A percentile compares a stretch with the other conserved stretches of the same genome.
Conservation (phyloP, 2,113 vertebrate species). For the Plectropomus leopardus region DNA sequence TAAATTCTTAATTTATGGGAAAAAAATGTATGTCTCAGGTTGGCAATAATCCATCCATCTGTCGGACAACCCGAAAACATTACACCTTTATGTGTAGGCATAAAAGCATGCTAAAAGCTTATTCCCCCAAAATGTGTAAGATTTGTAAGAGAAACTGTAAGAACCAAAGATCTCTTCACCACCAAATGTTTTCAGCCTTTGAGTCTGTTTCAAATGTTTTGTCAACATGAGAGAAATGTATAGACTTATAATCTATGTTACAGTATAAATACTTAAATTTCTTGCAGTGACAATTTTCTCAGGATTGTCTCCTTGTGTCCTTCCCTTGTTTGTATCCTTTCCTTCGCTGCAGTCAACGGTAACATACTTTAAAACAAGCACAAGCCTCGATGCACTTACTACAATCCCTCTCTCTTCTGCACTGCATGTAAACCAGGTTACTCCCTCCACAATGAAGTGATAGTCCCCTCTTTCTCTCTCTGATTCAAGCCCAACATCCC, state of each 20-base stretch:
- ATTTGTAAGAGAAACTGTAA: no score
- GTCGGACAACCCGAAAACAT: no score
- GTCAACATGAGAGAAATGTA: no score
- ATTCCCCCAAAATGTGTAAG: background rate
- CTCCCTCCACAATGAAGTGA: conserved; percentile 14
- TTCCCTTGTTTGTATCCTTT: conserved; percentile 8
- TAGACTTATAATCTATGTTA: background rate
- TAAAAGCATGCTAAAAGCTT: background rate
- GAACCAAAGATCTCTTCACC: background rate
- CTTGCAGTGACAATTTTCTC: background rate
- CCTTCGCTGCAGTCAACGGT: background rate
- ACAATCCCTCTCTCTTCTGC: background rate
- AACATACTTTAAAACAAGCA: background rate
- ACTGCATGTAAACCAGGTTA: conserved; percentile 20
- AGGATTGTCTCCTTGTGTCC: background rate
- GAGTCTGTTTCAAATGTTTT: background rate
- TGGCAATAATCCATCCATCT: no score
- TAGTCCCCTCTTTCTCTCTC: conserved; percentile 15
- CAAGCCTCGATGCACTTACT: background rate
- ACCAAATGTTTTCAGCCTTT: background rate
- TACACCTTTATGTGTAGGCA: no score
- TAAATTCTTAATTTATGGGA: no score
- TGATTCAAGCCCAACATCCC: background rate
- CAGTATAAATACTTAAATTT: background rate
- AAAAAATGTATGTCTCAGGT: no score